Conservation (phyloP, 2,888 invertebrate genomes). For the Myopa tessellatipennis region DNA sequence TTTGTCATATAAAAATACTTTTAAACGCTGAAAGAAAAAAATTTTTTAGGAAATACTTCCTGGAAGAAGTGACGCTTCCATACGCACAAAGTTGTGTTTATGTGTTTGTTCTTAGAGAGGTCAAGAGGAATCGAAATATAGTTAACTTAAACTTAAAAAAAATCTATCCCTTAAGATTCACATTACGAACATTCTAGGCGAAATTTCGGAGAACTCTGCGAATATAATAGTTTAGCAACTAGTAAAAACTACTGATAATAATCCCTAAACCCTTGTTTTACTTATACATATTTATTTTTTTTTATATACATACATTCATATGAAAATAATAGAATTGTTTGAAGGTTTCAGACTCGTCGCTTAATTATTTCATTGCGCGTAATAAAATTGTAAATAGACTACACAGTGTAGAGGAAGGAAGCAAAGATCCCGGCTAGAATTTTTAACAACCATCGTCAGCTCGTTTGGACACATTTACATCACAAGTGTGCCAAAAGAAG, state of each 20-base stretch:
- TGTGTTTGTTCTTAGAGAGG: background rate
- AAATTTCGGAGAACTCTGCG: background rate
- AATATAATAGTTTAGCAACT: background rate
- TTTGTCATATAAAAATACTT: background rate
- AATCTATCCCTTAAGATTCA: too few species aligned
- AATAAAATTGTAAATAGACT: slow-evolving; percentile 22
- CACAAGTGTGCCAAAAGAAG: slow-evolving; percentile 47
- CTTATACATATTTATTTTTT: background rate
- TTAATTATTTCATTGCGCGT: slow-evolving; percentile 36
- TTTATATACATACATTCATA: background rate
- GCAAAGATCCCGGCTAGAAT: slow-evolving; percentile 5
- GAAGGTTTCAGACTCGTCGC: slow-evolving; percentile 24
- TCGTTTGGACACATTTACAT: slow-evolving; percentile 12
- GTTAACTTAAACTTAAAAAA: too few species aligned
- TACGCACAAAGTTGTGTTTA: too few species aligned
- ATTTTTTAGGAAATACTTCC: background rate
- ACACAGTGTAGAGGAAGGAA: background rate
- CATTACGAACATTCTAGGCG: too few species aligned
- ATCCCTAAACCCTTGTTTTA: background rate
- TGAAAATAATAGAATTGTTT: slow-evolving; percentile 1
- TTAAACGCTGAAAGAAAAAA: background rate
- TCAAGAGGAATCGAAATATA: background rate
- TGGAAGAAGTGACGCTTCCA: background rate
- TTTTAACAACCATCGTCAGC: slow-evolving; percentile 29
- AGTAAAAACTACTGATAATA: background rate